These are phyloP conservation scores for Choreutis nemorana DNA, from an alignment of 2,888 invertebrate species.

Conservation along the genomic window DNA sequence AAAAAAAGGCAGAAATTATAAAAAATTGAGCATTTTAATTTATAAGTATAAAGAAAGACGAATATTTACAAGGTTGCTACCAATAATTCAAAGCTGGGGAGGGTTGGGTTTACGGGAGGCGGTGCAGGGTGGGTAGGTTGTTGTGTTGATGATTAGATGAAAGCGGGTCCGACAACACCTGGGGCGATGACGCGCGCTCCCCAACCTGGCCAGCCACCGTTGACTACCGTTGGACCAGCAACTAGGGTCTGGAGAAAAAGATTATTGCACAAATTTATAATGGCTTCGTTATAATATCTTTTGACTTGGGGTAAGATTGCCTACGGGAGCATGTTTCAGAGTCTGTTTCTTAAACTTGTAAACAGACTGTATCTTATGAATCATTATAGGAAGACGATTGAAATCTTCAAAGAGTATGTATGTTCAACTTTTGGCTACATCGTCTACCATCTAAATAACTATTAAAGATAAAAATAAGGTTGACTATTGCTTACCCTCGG, in stretches of 20 bases:
- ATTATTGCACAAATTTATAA: too few species aligned
- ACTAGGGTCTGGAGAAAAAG: conserved; percentile 36
- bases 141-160: conserved; percentile 16
- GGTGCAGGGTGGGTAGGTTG: conserved; percentile 5
- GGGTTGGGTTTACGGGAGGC: conserved; percentile 6
- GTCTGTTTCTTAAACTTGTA: too few species aligned
- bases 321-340: too few species aligned
- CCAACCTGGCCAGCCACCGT: conserved; percentile 19
- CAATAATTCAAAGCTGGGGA: neutral
- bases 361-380: too few species aligned
- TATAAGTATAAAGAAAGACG: neutral
- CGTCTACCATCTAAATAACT: too few species aligned
- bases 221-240: conserved; percentile 49
- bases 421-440: too few species aligned
- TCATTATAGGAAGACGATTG: too few species aligned
- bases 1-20: neutral
- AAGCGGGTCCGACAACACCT: conserved; percentile 21
- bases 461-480: too few species aligned
- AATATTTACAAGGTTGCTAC: neutral
- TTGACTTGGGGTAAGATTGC: too few species aligned
- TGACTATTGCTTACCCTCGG: conserved; percentile 33
- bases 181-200: conserved; percentile 12
- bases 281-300: too few species aligned
- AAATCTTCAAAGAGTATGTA: too few species aligned
- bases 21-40: neutral